Evolutionary conservation across 2,797 vertebrate genomes (phyloP).

Genomic region (Gambusia yucatana): DNA sequence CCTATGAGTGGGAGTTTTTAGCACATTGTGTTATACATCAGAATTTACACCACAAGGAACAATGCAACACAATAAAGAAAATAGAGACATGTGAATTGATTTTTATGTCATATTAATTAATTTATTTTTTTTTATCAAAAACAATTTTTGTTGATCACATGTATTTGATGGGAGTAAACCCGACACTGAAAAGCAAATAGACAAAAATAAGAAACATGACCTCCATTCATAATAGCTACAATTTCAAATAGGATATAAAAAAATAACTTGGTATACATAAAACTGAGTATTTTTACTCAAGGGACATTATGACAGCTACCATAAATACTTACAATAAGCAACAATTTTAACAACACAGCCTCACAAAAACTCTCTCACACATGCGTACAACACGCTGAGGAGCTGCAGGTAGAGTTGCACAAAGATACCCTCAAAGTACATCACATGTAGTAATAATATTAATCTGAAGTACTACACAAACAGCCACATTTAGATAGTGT

Average conservation of each 20-base stretch:
- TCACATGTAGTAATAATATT: constrained; percentile 64
- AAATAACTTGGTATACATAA: constrained; percentile 54
- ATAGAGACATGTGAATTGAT: constrained; percentile 20
- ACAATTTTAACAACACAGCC: constrained; percentile 52
- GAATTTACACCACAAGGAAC: not conserved
- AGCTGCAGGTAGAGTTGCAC: constrained; percentile 68
- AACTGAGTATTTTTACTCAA: constrained; percentile 51
- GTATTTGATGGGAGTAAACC: constrained; percentile 38
- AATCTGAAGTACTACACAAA: constrained; percentile 62
- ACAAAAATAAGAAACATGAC: constrained; percentile 39
- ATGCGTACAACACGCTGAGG: constrained; percentile 68
- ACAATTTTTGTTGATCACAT: constrained; percentile 61
- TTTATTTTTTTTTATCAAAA: constrained; percentile 75
- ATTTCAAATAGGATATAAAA: constrained; percentile 68
- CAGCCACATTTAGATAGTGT: constrained; percentile 59
- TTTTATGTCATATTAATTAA: constrained; percentile 55
- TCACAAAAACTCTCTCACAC: constrained; percentile 63
- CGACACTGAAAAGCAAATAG: constrained; percentile 31
- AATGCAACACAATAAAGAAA: constrained; percentile 14
- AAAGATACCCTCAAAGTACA: constrained; percentile 68
- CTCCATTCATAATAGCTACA: constrained; percentile 51
- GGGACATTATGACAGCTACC: constrained; percentile 60
- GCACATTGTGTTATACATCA: not conserved
- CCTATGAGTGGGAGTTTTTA: not conserved
- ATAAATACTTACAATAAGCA: constrained; percentile 65